Conservation (phyloP, 2,113 vertebrate genomes). For the Eupsittula cactorum region DNA sequence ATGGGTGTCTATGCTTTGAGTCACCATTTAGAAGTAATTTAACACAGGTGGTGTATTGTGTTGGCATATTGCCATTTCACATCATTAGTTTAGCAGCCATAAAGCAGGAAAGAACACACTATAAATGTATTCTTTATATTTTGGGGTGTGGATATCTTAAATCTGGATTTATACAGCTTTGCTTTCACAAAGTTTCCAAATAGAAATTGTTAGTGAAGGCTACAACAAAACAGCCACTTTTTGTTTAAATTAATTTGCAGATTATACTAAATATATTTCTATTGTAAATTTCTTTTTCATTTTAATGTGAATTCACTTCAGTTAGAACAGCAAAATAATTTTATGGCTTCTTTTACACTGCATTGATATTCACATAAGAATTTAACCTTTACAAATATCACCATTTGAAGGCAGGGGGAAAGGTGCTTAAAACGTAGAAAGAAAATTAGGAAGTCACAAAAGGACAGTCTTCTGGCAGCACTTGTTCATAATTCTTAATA, state of each 20-base stretch:
- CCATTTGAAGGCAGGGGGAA: background rate
- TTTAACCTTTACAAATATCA: background rate
- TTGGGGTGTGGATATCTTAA: background rate
- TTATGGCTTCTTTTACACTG: background rate
- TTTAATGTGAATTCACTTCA: background rate
- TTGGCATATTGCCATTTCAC: background rate
- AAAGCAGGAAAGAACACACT: background rate
- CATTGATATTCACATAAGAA: background rate
- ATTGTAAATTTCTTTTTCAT: background rate
- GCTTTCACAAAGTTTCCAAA: background rate
- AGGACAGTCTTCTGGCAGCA: background rate
- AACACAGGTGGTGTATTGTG: background rate
- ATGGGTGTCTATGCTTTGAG: background rate
- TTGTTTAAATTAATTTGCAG: background rate
- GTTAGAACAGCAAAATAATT: background rate
- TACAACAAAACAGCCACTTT: background rate
- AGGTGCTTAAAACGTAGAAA: background rate
- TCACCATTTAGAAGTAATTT: background rate
- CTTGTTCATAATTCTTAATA: constrained; percentile 34
- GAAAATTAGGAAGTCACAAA: background rate
- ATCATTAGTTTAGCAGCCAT: background rate
- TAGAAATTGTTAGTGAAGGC: background rate
- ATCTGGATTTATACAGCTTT: background rate
- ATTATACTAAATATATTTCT: background rate
- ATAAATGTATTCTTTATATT: background rate